Base-by-base conservation (phyloP, 2,888 invertebrate genomes). In the Tetramorium bicarinatum region DNA sequence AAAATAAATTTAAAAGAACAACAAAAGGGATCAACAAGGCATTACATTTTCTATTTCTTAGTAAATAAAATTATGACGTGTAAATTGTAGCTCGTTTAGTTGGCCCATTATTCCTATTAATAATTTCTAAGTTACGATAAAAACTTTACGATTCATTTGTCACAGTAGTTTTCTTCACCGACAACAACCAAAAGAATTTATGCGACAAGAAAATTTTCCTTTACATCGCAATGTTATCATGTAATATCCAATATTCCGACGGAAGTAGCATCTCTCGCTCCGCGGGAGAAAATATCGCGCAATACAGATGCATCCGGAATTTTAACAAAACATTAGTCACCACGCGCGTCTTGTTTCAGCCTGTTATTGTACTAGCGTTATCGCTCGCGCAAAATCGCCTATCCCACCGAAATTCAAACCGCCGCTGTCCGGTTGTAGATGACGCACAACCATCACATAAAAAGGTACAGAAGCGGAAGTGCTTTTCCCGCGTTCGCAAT, bases 401-500 rank as follows among this genome's bases (percentile, higher is more conserved):
- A 59, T 71, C 79, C 38, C 34, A 38, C 25, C 56, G 38, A 71
- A 80, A 80, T 59, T 47, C 66, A 41, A 64, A 44, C 25, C 47
- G 25, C 59, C 62, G 34, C n/a, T 44, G 56, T 34, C 59, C 52
- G 52, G 76, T 49, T 61, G 79, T 59, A 59, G 59, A 80, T 79
- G 79, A 79, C 79, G 47, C 38, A 59, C 21, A 80, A 72, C 29
- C 61, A 80, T 80, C 79, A 59, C 59, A 61, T 80, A 72, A 80
- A 80, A 80, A 72, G 59, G 59, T 72, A 61, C 47, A 61, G 72
- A 61, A 80, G 79, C 72, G 79, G 59, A 80, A 80, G 47, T 47
- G 79, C 79, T 80, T 72, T 72, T 80, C 72, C 59, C 49, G 79
- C 59, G 71, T 59, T 11, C 71, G 59, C 71, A 71, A 79, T 79